Evolutionary conservation across 1,140 invertebrate species (phyloP).

Genomic region (Drosophila sechellia): DNA sequence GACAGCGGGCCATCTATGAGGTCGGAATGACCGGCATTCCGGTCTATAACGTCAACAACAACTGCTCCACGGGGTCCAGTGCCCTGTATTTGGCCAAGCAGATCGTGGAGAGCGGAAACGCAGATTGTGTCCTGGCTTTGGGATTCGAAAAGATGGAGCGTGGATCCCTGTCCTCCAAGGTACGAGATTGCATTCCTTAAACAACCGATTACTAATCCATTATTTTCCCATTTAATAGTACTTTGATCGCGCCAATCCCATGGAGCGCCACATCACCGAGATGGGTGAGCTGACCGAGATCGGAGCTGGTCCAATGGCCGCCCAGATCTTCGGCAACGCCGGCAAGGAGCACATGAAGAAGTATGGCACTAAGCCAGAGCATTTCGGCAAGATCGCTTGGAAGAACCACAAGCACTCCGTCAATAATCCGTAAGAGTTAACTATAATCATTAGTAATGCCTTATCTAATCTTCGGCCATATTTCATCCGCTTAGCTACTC

Average conservation of each 20-base stretch:
- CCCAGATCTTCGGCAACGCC: constrained; percentile 98
- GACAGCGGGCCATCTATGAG: constrained; percentile 97
- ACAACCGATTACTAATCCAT: constrained; percentile 87
- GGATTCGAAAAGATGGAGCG: constrained; percentile 99
- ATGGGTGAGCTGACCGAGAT: constrained; percentile 94
- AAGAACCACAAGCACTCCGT: constrained; percentile 99
- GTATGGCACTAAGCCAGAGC: constrained; percentile 94
- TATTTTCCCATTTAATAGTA: constrained; percentile 89
- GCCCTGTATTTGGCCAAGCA: constrained; percentile 96
- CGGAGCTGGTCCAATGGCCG: constrained; percentile 91
- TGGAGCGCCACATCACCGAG: constrained; percentile 95
- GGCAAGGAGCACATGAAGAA: constrained; percentile 98
- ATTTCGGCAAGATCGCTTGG: constrained; percentile 98
- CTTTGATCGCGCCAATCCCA: constrained; percentile 95
- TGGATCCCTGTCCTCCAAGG: constrained; percentile 93
- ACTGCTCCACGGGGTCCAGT: constrained; percentile 98
- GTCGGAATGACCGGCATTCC: constrained; percentile 98
- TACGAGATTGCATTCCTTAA: constrained; percentile 41
- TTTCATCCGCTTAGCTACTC: constrained; percentile 87
- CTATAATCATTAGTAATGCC: constrained; percentile 89
- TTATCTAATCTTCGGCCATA: constrained; percentile 93
- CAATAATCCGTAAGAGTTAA: constrained; percentile 89
- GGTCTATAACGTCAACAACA: constrained; percentile 99
- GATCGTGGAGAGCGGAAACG: constrained; percentile 93
- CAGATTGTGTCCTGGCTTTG: constrained; percentile 95